phyloP scores from a whole-genome alignment of 1,140 invertebrate species.

The Metaphire vulgaris region DNA sequence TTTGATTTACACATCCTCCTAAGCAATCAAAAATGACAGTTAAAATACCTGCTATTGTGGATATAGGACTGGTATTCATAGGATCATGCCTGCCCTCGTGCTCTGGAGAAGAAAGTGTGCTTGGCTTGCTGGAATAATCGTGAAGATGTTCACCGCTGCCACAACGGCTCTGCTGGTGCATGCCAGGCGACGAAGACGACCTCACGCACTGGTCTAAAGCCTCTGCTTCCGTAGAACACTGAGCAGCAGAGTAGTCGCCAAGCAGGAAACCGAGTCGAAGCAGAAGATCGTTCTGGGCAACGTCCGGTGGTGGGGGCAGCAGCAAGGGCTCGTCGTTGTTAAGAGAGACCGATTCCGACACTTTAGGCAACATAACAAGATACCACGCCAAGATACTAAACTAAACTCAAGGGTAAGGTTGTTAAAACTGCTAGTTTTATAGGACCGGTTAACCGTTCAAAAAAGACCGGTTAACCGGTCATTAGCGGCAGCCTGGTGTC shows the following conservation, averaged over 20 bases:
- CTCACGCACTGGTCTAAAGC: constrained; percentile 15
- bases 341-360: no score
- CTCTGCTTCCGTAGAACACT: constrained; percentile 32
- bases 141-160: background rate
- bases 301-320: constrained; percentile 48
- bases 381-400: no score
- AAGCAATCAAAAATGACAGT: no score
- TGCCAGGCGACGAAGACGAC: background rate
- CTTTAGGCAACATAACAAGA: no score
- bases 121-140: background rate
- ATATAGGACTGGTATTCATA: constrained; percentile 77
- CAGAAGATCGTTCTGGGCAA: constrained; percentile 67
- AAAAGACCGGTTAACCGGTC: no score
- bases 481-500: no score
- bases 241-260: constrained; percentile 55
- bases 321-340: background rate
- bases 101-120: background rate
- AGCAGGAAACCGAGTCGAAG: constrained; percentile 74
- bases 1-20: no score
- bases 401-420: no score
- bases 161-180: background rate
- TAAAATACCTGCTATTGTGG: constrained; percentile 77
- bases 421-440: no score
- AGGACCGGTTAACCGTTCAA: no score
- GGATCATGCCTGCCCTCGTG: constrained; percentile 53